These are phyloP conservation scores for Casuarius casuarius DNA, from an alignment of 2,113 vertebrate species.

Conservation along the genomic window DNA sequence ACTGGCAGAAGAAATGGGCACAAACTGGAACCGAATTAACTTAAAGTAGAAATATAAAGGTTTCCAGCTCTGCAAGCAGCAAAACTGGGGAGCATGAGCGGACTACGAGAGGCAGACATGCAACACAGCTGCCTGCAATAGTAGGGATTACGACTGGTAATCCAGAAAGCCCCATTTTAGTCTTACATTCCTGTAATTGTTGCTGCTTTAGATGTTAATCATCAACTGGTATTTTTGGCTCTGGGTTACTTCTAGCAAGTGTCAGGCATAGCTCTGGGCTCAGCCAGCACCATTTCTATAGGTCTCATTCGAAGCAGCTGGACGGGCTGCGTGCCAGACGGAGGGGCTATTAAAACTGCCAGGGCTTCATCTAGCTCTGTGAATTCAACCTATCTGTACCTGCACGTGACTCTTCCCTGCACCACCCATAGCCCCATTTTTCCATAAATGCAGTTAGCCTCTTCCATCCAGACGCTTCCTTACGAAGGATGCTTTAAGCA, in stretches of 20 bases:
- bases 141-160: neutral
- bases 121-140: neutral
- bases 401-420: rapidly evolving
- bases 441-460: no score
- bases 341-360: rapidly evolving
- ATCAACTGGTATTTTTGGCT: neutral
- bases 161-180: neutral
- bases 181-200: neutral
- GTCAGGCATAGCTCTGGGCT: neutral
- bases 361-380: neutral
- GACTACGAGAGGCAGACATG: neutral
- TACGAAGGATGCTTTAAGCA: neutral
- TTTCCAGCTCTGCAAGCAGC: neutral
- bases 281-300: neutral
- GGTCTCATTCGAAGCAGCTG: neutral
- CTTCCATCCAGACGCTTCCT: neutral
- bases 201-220: neutral
- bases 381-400: rapidly evolving
- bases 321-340: neutral
- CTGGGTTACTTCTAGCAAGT: neutral
- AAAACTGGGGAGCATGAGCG: neutral
- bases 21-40: neutral
- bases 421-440: no score
- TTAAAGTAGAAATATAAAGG: neutral
- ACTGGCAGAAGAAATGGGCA: neutral